A percentile compares a stretch with the other conserved stretches of the same genome.
Evolutionary conservation across 1,140 invertebrate species (phyloP).

Genomic region (Oreohelix idahoensis): DNA sequence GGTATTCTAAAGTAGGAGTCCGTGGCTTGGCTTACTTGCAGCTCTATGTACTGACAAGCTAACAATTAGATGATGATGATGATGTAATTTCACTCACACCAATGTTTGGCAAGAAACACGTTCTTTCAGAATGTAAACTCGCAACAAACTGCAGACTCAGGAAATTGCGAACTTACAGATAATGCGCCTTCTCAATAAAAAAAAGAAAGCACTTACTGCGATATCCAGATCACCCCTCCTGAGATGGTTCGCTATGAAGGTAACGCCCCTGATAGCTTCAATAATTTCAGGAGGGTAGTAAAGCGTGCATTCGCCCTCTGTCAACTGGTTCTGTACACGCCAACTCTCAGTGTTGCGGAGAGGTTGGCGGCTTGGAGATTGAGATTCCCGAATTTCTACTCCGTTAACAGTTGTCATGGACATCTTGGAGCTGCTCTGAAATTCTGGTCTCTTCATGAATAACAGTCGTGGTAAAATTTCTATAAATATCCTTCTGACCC

Average conservation of each 20-base stretch:
- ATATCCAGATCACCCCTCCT: constrained; percentile 75
- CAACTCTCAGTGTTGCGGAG: constrained; percentile 39
- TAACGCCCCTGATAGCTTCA: constrained; percentile 90
- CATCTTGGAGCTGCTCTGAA: not conserved
- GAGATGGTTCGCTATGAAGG: constrained; percentile 97
- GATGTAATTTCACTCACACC: no score
- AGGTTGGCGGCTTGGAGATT: constrained; percentile 69
- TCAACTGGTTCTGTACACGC: constrained; percentile 13
- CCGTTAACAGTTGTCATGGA: constrained; percentile 78
- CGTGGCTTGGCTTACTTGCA: no score
- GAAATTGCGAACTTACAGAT: no score
- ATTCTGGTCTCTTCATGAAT: constrained; percentile 68
- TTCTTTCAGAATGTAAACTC: no score
- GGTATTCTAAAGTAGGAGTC: no score
- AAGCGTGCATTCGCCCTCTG: not conserved
- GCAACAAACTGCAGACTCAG: no score
- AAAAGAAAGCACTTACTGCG: constrained; percentile 52
- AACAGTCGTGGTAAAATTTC: constrained; percentile 71
- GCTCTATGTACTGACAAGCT: no score
- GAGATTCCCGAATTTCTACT: constrained; percentile 80
- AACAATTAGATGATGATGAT: no score
- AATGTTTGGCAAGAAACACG: no score
- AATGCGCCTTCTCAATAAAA: no score
- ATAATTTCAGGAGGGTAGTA: constrained; percentile 82
- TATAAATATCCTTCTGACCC: constrained; percentile 70